These are phyloP conservation scores for Seriola aureovittata DNA, from an alignment of 2,113 vertebrate species.

Conservation along the genomic window DNA sequence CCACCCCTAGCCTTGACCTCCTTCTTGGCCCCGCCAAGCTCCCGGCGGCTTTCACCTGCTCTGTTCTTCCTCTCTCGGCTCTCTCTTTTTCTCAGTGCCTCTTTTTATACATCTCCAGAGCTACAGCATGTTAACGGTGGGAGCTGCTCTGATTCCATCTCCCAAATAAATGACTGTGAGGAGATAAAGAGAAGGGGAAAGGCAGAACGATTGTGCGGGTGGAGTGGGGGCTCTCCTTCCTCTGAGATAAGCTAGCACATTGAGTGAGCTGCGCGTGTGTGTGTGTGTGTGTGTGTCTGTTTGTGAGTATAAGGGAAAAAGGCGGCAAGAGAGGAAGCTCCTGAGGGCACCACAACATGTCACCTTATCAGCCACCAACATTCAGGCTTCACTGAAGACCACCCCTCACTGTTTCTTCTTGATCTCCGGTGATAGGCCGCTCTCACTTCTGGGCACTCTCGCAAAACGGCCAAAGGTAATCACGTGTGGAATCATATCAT, in stretches of 20 bases:
- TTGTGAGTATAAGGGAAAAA: slow-evolving; percentile 14
- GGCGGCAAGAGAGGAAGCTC: slow-evolving; percentile 59
- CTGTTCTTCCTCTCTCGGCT: not conserved
- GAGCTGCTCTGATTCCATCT: slow-evolving; percentile 79
- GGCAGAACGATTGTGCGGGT: slow-evolving; percentile 60
- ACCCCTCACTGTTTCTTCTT: slow-evolving; percentile 59
- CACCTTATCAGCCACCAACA: slow-evolving; percentile 77
- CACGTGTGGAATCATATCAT: slow-evolving; percentile 35
- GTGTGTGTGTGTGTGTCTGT: slow-evolving; percentile 22
- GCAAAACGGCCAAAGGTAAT: slow-evolving; percentile 55
- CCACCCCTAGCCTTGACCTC: slow-evolving; percentile 35
- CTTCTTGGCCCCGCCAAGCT: slow-evolving; percentile 16
- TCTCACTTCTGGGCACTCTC: slow-evolving; percentile 22
- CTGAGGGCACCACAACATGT: slow-evolving; percentile 46
- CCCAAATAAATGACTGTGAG: slow-evolving; percentile 80
- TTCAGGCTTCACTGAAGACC: slow-evolving; percentile 65
- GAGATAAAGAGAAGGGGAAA: slow-evolving; percentile 72
- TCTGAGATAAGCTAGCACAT: slow-evolving; percentile 67
- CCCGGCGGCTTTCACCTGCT: not conserved
- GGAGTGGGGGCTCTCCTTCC: slow-evolving; percentile 67
- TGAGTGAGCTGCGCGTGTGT: slow-evolving; percentile 3
- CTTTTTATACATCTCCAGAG: slow-evolving; percentile 39
- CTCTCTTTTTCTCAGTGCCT: not conserved
- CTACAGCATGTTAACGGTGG: slow-evolving; percentile 57
- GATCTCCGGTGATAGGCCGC: slow-evolving; percentile 55